Base-by-base conservation (phyloP, 92 coral and sea anemone genomes). In the Phenganax stokvisi region DNA sequence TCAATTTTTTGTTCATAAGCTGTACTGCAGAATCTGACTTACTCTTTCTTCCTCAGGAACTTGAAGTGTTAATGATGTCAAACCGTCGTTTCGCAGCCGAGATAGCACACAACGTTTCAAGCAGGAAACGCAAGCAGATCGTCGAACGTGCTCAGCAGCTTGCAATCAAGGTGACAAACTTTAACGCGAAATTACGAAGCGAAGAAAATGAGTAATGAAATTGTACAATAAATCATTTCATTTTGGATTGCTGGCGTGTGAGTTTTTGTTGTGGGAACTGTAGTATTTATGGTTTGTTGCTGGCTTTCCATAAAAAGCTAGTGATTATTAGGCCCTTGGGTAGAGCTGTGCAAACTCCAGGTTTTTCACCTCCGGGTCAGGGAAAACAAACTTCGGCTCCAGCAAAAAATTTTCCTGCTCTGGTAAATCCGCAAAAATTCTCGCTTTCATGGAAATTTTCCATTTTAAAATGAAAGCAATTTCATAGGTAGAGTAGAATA, bases 141-240 rank as follows among this genome's bases (percentile, higher is more conserved):
- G 86, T 94, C 54, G 98, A 94, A 82, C 89, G 97, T 30, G 98
- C 98, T n/a, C 97, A 90, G 77, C 97, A 94, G 81, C 87, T 94
- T 78, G 90, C 91, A 29, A 89, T 94, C 81, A 94, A 94, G 81
- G 87, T 94, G 55, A 94, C 97, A 44, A 94, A 94, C 81, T 87
- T 89, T 68, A 92, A 89, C 84, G 98, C 98, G 66, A 86, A 92
- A 74, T 92, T 94, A 77, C 90, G 98, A 74, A 94, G 97, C 79
- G 98, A 94, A 86, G 98, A 94, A 83, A 92, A 94, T 82, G 98
- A 94, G 96, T 94, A 61, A 65, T 30, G 47, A 27, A 53, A 5
- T n/a, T 75, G 66, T 56, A 75, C 51, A 75, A 75, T 55, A 75
- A 55, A 75, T 17, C 20, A 7, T 62, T 6, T 31, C 72, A 67